Evolutionary conservation across 2,888 invertebrate species (phyloP), one percentile per base, ranked within the genome.

Genomic region (Platerodrilus igneus): DNA sequence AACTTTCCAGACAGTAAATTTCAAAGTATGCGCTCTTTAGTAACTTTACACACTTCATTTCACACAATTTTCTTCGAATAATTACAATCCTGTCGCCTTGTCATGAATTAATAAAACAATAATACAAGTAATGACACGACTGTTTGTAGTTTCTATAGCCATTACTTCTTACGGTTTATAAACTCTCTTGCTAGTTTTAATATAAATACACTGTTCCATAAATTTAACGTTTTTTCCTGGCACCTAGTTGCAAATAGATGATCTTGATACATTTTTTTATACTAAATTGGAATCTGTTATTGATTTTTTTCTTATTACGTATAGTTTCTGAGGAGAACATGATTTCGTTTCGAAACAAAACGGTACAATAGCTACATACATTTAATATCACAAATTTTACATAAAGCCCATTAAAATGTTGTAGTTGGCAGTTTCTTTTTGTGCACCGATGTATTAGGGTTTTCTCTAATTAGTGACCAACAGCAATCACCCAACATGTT

Each of bases 401-500:
- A 26, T 26, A 26, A 7, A 6, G n/a, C 14, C 26, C 26, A 26
- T 26, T 4, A 26, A 26, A 26, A 26, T 26, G 7, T 35, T 19
- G 8, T 35, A 23, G 26, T 35, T 35, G 17, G 23, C 23, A 22
- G 23, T 23, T 35, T 37, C 48, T 23, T 10, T 38, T 11, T 34
- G 40, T 26, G 13, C 9, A 26, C 8, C n/a, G 4, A 26, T 20
- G n/a, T n/a, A n/a, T n/a, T n/a, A n/a, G n/a, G n/a, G n/a, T n/a
- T 9, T 20, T 20, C 20, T 53, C 60, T 55, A 64, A 20, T 20
- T 9, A 20, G 20, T 20, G 5, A 42, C n/a, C n/a, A n/a, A n/a
- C 62, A 61, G 52, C 56, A 63, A 50, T 58, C 61, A 16, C 56
- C 59, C 42, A 60, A 49, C 59, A 63, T 62, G 41, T 37, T 51